phyloP scores from a whole-genome alignment of 2,888 invertebrate species.

The Synanthedon formicaeformis region DNA sequence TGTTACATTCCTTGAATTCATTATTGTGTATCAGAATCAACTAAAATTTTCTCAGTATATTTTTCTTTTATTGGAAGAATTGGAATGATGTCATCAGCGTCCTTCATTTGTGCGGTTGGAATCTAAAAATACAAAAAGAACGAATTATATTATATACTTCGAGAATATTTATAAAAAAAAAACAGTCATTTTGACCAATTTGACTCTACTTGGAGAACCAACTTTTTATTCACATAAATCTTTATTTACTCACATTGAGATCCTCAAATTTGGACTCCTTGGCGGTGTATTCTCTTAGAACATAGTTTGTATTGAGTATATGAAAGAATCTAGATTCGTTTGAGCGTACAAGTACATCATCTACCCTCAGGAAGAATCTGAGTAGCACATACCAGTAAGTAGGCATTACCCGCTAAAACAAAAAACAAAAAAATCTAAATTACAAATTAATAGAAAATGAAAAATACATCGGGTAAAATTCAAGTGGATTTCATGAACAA shows the following conservation, averaged over 20 bases:
- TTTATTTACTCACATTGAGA: slow-evolving; percentile 66
- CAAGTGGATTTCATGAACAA: too few species aligned
- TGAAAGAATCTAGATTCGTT: slow-evolving; percentile 91
- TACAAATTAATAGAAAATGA: not conserved
- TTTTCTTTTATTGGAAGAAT: slow-evolving; percentile 43
- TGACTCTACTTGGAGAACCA: too few species aligned
- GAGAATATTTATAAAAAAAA: not conserved
- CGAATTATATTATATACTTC: not conserved
- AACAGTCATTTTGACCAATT: too few species aligned
- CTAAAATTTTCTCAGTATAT: slow-evolving; percentile 43
- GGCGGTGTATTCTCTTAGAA: slow-evolving; percentile 85
- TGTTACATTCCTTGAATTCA: too few species aligned
- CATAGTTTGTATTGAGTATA: slow-evolving; percentile 79
- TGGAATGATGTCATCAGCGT: slow-evolving; percentile 58
- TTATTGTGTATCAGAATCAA: slow-evolving; percentile 16
- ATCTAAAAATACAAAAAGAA: slow-evolving; percentile 31
- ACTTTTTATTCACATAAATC: slow-evolving; percentile 49
- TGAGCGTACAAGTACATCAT: slow-evolving; percentile 88
- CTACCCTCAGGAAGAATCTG: slow-evolving; percentile 93
- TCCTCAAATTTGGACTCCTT: slow-evolving; percentile 80
- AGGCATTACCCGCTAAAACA: slow-evolving; percentile 92
- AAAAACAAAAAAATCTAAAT: slow-evolving; percentile 1
- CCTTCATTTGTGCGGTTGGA: slow-evolving; percentile 56
- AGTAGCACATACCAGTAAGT: slow-evolving; percentile 90
- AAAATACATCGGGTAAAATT: not conserved